Conservation (phyloP, 2,888 invertebrate genomes). For the Rhaphigaster nebulosa region DNA sequence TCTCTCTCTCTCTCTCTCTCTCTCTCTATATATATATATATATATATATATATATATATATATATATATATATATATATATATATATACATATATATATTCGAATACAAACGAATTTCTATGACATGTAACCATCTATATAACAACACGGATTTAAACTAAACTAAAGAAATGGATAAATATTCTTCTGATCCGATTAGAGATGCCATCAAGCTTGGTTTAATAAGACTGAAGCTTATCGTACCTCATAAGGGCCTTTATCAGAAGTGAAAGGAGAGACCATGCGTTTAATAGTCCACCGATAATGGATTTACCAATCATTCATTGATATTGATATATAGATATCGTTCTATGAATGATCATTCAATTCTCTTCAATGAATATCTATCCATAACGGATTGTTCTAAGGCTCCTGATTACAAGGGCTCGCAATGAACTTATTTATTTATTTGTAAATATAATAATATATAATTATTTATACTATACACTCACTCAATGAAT, state of each 20-base stretch:
- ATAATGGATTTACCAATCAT: constrained; percentile 1
- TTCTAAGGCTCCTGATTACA: not conserved
- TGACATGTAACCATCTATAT: not conserved
- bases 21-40: too few relatives aligned
- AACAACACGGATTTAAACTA: not conserved
- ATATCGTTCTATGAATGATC: constrained; percentile 30
- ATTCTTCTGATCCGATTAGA: not conserved
- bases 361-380: constrained; percentile 22
- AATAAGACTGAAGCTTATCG: constrained; percentile 23
- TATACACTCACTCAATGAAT: too few relatives aligned
- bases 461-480: not conserved
- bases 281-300: not conserved
- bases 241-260: constrained; percentile 1
- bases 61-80: too few relatives aligned
- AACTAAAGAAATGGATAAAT: not conserved
- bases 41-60: too few relatives aligned
- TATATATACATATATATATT: too few relatives aligned
- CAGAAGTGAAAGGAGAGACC: constrained; percentile 13
- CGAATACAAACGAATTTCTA: too few relatives aligned
- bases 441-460: not conserved
- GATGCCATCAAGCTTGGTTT: not conserved
- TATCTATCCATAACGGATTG: not conserved
- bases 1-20: too few relatives aligned
- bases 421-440: not conserved
- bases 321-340: not conserved